Evolutionary conservation across 2,113 vertebrate species (phyloP).

Genomic region (Alethe castanea): DNA sequence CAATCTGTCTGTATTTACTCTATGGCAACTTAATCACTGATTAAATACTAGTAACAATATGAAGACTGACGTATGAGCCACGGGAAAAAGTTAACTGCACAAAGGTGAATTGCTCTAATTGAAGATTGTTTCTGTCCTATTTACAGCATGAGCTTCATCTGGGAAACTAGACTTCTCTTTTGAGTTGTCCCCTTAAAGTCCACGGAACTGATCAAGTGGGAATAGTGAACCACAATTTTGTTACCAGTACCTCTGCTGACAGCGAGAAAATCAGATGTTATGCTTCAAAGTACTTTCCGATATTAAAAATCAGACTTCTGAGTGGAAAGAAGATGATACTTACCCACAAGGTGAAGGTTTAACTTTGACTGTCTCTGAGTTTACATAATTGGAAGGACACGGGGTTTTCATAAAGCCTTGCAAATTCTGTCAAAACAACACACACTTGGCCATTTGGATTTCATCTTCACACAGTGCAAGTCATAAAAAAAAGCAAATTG

Average conservation of each 20-base stretch:
- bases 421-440: not conserved
- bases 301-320: not conserved
- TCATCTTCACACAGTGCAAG: not conserved
- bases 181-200: not conserved
- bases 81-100: not conserved
- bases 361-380: not conserved
- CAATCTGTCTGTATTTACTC: slow-evolving; percentile 38
- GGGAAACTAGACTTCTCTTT: not conserved
- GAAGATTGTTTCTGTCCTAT: not conserved
- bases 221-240: not conserved
- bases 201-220: not conserved
- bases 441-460: not conserved
- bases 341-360: not conserved
- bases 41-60: slow-evolving; percentile 22
- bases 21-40: slow-evolving; percentile 37
- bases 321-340: not conserved
- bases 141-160: not conserved
- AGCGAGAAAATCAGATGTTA: not conserved
- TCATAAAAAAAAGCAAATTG: slow-evolving; percentile 23
- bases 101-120: slow-evolving; percentile 1
- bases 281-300: not conserved
- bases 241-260: not conserved
- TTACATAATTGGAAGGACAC: not conserved
- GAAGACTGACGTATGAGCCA: not conserved
- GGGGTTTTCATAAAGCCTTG: not conserved